Evolutionary conservation across 2,113 vertebrate genomes (phyloP).

Genomic region (Fregata magnificens): DNA sequence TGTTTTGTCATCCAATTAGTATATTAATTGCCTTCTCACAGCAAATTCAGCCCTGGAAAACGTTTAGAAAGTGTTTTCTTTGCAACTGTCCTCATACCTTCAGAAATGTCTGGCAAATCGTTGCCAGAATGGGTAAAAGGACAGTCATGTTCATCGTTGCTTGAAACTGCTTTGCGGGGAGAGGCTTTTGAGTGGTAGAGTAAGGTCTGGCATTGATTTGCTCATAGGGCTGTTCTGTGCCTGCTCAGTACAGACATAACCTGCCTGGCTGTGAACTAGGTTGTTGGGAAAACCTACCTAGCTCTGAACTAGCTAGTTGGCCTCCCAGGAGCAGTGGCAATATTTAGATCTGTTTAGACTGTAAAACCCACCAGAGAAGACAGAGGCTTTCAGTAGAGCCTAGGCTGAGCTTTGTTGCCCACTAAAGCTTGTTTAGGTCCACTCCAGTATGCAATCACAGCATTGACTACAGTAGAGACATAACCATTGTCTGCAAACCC

Average conservation of each 20-base stretch:
- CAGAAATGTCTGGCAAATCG: not conserved
- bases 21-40: not conserved
- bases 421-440: not conserved
- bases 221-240: not conserved
- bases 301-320: not conserved
- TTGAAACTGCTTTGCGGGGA: not conserved
- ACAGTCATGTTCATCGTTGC: not conserved
- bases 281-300: not conserved
- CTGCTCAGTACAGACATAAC: not conserved
- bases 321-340: not conserved
- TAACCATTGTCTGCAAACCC: not conserved
- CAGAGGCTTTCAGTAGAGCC: not conserved
- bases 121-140: not conserved
- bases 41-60: not conserved
- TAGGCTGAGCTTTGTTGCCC: not conserved
- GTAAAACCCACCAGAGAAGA: not conserved
- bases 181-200: not conserved
- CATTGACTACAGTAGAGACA: accelerated
- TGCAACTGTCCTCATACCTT: not conserved
- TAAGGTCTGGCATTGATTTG: not conserved
- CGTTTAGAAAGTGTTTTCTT: not conserved
- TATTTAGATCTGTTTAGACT: not conserved
- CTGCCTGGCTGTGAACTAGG: not conserved
- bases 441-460: not conserved
- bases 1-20: not conserved